phyloP scores from a whole-genome alignment of 1,140 invertebrate species.

The Drosophila truncata region DNA sequence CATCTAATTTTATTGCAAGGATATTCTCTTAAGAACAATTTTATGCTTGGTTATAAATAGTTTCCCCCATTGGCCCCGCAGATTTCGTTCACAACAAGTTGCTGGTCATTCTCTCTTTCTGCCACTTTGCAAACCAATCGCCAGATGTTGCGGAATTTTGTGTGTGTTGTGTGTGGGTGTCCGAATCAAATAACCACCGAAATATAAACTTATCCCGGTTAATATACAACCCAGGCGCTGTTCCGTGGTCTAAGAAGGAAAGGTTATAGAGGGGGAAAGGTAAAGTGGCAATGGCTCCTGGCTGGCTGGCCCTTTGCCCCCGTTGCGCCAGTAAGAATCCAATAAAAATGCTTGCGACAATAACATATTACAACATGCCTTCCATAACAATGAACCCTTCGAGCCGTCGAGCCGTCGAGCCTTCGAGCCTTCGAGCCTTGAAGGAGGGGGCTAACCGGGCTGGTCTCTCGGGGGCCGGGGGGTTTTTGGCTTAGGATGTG shows the following conservation, averaged over 20 bases:
- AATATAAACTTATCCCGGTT: constrained; percentile 51
- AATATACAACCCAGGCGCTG: constrained; percentile 24
- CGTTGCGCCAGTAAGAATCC: constrained; percentile 38
- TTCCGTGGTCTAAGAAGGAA: constrained; percentile 11
- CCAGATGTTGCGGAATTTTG: constrained; percentile 39
- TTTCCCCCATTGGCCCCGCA: constrained; percentile 4
- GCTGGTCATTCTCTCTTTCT: neutral
- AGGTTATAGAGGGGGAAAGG: constrained; percentile 6
- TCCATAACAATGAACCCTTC: constrained; percentile 58
- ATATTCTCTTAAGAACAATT: constrained; percentile 4
- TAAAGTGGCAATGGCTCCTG: constrained; percentile 41
- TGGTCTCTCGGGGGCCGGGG: neutral
- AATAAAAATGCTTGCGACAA: constrained; percentile 70
- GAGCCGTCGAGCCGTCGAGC: neutral
- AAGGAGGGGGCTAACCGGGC: neutral
- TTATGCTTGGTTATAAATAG: constrained; percentile 18
- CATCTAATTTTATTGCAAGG: constrained; percentile 16
- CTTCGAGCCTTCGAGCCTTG: neutral
- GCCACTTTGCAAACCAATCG: constrained; percentile 17
- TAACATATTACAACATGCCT: constrained; percentile 70
- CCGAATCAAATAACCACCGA: constrained; percentile 70
- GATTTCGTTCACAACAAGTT: constrained; percentile 12
- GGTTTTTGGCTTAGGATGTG: neutral
- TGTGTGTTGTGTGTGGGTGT: neutral
- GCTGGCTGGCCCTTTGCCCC: constrained; percentile 42